These are phyloP conservation scores for Bucorvus abyssinicus DNA, from an alignment of 2,797 vertebrate genomes.

Conservation along the genomic window DNA sequence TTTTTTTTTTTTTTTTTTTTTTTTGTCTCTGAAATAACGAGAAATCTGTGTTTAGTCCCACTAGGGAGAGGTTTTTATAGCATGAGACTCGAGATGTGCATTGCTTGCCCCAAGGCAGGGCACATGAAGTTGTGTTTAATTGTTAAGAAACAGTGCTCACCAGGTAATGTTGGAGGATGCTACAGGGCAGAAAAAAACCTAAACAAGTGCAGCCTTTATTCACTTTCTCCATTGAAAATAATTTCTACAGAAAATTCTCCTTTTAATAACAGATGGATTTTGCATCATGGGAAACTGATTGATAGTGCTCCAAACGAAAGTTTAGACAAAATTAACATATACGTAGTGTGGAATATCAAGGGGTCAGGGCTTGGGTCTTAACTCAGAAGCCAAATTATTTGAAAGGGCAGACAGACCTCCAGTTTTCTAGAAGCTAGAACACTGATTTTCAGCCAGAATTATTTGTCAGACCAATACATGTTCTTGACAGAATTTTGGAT, in stretches of 20 bases:
- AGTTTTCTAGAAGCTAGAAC: not conserved
- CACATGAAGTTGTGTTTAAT: not conserved
- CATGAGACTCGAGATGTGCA: not conserved
- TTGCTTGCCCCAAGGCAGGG: not conserved
- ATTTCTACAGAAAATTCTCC: not conserved
- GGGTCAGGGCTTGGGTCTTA: not conserved
- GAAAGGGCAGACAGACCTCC: not conserved
- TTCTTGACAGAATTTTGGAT: not conserved
- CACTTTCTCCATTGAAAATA: not conserved
- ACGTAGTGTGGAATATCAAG: not conserved
- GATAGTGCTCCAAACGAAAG: not conserved
- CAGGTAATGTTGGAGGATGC: not conserved
- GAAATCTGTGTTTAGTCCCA: not conserved
- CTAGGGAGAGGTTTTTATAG: not conserved
- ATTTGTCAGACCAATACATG: not conserved
- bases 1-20: no score
- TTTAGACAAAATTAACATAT: not conserved
- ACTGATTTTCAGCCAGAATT: not conserved
- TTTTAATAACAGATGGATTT: not conserved
- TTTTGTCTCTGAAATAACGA: not conserved
- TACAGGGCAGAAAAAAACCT: not conserved
- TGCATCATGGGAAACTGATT: not conserved
- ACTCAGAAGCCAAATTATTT: not conserved
- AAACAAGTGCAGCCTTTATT: not conserved
- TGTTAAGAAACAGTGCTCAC: not conserved